phyloP scores from a whole-genome alignment of 64 coral and sea anemone species.

The Actinia tenebrosa region DNA sequence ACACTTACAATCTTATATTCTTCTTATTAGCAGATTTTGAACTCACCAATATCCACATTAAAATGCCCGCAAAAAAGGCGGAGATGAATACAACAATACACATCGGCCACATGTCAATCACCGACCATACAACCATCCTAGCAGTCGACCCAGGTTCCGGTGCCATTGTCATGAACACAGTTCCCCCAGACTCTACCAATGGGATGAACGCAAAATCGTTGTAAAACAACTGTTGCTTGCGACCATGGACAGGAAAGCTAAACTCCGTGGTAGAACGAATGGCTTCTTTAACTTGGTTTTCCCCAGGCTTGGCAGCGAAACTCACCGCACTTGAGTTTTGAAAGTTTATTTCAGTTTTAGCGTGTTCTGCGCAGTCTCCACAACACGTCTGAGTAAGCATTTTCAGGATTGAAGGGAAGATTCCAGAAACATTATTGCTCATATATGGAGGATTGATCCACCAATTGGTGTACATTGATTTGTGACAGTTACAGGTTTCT shows the following conservation, averaged over 20 bases:
- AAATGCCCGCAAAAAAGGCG: conserved; percentile 64
- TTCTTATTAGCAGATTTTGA: background rate
- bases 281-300: conserved; percentile 48
- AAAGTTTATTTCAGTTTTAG: conserved; percentile 53
- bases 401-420: conserved; percentile 65
- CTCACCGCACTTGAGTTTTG: background rate
- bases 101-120: conserved; percentile 77
- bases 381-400: conserved; percentile 57
- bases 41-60: conserved; percentile 84
- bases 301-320: conserved; percentile 34
- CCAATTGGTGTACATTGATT: conserved; percentile 70
- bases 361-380: conserved; percentile 49
- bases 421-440: conserved; percentile 38
- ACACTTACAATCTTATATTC: no score
- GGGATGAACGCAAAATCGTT: conserved; percentile 69
- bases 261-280: conserved; percentile 57
- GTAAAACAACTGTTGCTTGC: conserved; percentile 43
- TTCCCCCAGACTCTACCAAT: conserved; percentile 61
- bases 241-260: conserved; percentile 62
- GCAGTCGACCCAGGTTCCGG: conserved; percentile 50
- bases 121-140: conserved; percentile 64
- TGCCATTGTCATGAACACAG: conserved; percentile 59
- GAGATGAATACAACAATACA: conserved; percentile 68
- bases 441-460: conserved; percentile 78
- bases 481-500: conserved; percentile 95